phyloP scores from a whole-genome alignment of 2,888 invertebrate genomes.

The Pimpla rufipes region DNA sequence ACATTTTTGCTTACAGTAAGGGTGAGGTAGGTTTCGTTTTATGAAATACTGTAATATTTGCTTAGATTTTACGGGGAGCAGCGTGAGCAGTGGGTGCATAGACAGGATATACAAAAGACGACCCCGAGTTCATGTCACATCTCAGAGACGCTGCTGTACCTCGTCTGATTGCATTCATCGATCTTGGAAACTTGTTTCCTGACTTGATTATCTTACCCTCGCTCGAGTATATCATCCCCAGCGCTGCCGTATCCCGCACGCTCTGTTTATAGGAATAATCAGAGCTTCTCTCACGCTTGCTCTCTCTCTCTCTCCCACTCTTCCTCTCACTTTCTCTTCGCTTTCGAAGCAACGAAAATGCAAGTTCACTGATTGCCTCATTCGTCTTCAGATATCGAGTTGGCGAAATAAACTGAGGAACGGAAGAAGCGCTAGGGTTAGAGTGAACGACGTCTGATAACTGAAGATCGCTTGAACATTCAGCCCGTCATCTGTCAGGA shows the following conservation, averaged over 20 bases:
- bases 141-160: constrained; percentile 39
- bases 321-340: neutral
- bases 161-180: constrained; percentile 75
- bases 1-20: neutral
- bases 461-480: neutral
- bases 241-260: constrained; percentile 24
- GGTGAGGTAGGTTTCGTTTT: constrained; percentile 27
- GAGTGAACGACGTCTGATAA: neutral
- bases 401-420: constrained; percentile 21
- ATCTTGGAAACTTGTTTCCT: constrained; percentile 68
- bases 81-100: neutral
- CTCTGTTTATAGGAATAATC: constrained; percentile 50
- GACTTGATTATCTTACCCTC: constrained; percentile 70
- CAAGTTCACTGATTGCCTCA: constrained; percentile 56
- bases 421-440: neutral
- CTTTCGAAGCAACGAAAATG: constrained; percentile 28
- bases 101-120: constrained; percentile 17
- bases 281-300: constrained; percentile 29
- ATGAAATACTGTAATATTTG: constrained; percentile 1
- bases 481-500: neutral
- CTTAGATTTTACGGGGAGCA: constrained; percentile 15
- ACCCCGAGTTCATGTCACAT: constrained; percentile 32
- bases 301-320: constrained; percentile 7
- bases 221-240: constrained; percentile 49
- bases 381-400: constrained; percentile 42